phyloP scores from a whole-genome alignment of 2,113 vertebrate species.

The Aspidoscelis tigris region DNA sequence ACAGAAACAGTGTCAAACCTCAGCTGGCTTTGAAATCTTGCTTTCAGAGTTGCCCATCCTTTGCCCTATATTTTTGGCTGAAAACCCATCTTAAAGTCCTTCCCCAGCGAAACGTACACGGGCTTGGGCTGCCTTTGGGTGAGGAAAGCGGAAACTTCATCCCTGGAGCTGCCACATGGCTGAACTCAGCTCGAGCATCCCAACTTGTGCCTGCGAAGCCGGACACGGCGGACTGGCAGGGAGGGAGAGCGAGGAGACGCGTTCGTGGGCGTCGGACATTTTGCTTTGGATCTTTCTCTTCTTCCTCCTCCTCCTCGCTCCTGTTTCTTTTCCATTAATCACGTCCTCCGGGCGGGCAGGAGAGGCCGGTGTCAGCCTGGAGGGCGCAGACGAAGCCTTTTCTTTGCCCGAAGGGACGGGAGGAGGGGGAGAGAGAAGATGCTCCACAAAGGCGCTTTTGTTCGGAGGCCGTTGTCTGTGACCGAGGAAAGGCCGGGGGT shows the following conservation, averaged over 20 bases:
- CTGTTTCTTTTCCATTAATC: neutral
- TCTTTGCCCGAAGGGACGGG: slow-evolving; percentile 4
- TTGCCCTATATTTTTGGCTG: neutral
- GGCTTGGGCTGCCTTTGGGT: neutral
- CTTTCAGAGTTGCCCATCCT: neutral
- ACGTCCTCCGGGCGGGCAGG: neutral
- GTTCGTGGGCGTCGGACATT: neutral
- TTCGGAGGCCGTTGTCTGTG: neutral
- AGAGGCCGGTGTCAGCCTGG: neutral
- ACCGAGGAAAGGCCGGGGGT: neutral
- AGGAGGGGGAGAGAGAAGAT: neutral
- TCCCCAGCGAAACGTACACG: neutral
- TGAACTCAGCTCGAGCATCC: neutral
- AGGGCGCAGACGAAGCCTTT: neutral
- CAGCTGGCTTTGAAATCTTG: neutral
- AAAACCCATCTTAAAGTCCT: neutral
- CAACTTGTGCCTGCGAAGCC: neutral
- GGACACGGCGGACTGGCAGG: too few species aligned
- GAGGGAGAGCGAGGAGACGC: neutral
- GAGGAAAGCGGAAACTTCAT: neutral
- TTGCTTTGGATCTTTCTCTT: neutral
- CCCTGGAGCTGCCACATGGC: too few species aligned
- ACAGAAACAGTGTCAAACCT: neutral
- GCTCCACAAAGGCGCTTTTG: slow-evolving; percentile 31
- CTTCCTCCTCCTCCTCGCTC: neutral